phyloP scores from a whole-genome alignment of 2,113 vertebrate species.

The Acinonyx jubatus region DNA sequence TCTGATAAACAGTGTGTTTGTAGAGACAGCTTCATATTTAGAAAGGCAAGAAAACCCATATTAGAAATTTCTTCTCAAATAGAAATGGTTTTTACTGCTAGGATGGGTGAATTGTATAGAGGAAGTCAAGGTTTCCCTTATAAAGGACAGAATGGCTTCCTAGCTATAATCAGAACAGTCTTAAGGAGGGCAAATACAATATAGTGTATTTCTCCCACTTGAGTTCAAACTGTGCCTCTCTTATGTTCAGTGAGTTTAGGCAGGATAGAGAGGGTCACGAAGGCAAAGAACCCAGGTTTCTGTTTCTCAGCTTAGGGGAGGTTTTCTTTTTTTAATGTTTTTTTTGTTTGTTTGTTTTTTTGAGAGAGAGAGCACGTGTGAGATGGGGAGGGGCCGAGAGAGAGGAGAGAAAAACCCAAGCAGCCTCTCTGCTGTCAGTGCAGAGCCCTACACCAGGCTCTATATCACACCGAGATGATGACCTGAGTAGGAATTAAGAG shows the following conservation, averaged over 20 bases:
- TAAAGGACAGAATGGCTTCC: neutral
- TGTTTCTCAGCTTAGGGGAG: neutral
- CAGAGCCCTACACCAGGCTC: neutral
- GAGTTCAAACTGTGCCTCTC: neutral
- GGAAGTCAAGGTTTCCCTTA: neutral
- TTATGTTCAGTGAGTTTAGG: slow-evolving; percentile 3
- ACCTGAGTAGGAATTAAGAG: neutral
- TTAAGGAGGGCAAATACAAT: neutral
- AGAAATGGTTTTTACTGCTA: neutral
- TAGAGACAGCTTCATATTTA: neutral
- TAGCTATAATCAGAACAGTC: neutral
- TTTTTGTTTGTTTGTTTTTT: neutral
- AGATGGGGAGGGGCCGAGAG: neutral
- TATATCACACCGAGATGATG: neutral
- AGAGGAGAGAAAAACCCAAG: neutral
- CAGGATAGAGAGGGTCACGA: neutral
- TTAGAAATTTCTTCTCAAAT: slow-evolving; percentile 2
- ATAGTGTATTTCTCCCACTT: neutral
- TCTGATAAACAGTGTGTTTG: neutral
- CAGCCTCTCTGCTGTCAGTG: neutral
- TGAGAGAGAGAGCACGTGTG: neutral
- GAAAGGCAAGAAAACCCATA: neutral
- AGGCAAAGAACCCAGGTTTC: neutral
- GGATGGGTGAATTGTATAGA: neutral
- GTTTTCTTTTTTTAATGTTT: neutral